Percentiles rank a stretch among this genome's conserved stretches.
phyloP scores from a whole-genome alignment of 2,797 vertebrate species.

The Gobio occitaniae region DNA sequence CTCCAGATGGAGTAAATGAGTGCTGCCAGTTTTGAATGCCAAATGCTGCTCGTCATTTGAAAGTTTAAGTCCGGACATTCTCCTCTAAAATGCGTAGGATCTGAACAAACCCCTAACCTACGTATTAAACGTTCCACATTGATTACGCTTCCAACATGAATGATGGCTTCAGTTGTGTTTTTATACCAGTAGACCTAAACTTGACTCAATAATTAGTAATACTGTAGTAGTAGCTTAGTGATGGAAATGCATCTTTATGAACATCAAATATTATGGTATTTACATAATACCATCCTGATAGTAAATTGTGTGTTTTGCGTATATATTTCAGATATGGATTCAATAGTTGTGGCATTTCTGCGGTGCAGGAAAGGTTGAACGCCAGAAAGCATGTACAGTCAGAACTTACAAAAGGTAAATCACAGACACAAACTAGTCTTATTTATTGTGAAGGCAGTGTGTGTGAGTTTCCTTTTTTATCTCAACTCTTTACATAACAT shows the following conservation, averaged over 20 bases:
- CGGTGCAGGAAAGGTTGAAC: slow-evolving; percentile 81
- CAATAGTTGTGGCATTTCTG: slow-evolving; percentile 89
- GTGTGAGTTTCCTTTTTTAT: neutral
- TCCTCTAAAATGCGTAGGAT: neutral
- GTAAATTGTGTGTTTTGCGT: neutral
- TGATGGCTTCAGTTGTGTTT: neutral
- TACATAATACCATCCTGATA: neutral
- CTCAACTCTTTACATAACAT: slow-evolving; percentile 4
- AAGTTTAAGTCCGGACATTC: slow-evolving; percentile 25
- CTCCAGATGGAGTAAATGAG: slow-evolving; percentile 21
- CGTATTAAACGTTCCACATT: neutral
- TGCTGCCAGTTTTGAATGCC: slow-evolving; percentile 59
- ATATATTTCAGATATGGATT: slow-evolving; percentile 88
- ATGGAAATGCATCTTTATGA: neutral
- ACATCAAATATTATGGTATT: neutral
- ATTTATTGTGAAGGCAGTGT: neutral
- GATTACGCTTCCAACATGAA: neutral
- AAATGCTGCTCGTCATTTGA: slow-evolving; percentile 52
- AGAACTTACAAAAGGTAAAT: slow-evolving; percentile 83
- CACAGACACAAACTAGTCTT: neutral
- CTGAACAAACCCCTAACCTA: neutral
- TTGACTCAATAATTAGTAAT: neutral
- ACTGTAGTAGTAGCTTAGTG: neutral
- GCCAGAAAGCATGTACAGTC: slow-evolving; percentile 79
- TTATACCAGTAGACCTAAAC: neutral